A percentile compares a stretch with the other conserved stretches of the same genome.
These are phyloP conservation scores for Craterocephalus amniculus DNA, from an alignment of 2,797 vertebrate genomes.

Conservation along the genomic window DNA sequence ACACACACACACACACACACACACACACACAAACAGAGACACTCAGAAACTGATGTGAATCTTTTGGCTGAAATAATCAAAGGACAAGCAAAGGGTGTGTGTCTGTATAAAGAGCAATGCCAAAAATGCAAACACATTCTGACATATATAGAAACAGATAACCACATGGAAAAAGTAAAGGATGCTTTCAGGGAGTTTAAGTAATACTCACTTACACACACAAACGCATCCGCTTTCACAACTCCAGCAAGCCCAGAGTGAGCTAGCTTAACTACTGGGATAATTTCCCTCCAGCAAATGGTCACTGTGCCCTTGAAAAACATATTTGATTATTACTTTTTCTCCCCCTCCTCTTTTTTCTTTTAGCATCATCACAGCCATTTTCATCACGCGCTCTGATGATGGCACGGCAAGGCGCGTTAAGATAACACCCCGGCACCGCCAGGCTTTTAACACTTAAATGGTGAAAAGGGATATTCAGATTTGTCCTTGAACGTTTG, in stretches of 20 bases:
- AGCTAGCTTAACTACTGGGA: conserved; percentile 82
- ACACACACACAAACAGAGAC: conserved; percentile 23
- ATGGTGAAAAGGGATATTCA: conserved; percentile 87
- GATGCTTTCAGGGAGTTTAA: conserved; percentile 41
- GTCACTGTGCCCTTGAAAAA: conserved; percentile 87
- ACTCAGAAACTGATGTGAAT: conserved; percentile 34
- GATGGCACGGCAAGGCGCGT: conserved; percentile 80
- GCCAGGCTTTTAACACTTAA: conserved; percentile 89
- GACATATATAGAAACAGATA: conserved; percentile 26
- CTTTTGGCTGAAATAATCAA: conserved; percentile 50
- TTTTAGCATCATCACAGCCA: conserved; percentile 85
- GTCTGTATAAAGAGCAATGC: conserved; percentile 41
- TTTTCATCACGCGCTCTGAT: conserved; percentile 83
- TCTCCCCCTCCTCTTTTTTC: conserved; percentile 80
- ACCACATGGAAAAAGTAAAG: conserved; percentile 21
- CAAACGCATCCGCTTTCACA: conserved; percentile 66
- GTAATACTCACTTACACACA: conserved; percentile 58
- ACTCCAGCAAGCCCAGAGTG: conserved; percentile 74
- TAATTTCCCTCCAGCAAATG: conserved; percentile 85
- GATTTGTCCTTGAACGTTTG: conserved; percentile 88
- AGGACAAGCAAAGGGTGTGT: conserved; percentile 58
- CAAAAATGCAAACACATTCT: conserved; percentile 36
- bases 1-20: conserved; percentile 20
- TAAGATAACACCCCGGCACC: conserved; percentile 83
- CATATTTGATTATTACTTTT: conserved; percentile 88